phyloP scores from a whole-genome alignment of 1,140 invertebrate species.

The Musca domestica region DNA sequence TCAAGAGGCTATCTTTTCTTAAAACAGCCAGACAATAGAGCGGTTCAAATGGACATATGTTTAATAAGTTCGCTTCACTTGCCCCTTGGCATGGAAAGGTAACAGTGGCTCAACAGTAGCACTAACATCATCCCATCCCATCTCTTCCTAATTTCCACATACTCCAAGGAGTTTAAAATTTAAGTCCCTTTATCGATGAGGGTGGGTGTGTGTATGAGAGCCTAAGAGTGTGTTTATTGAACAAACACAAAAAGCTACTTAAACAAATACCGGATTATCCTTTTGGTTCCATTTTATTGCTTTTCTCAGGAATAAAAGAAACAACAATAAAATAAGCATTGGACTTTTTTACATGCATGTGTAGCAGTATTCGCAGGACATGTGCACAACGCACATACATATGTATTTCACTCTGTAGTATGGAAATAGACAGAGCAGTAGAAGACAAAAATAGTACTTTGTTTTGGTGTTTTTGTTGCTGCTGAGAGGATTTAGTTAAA shows the following conservation, averaged over 20 bases:
- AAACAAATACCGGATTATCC: slow-evolving; percentile 18
- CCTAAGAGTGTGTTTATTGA: slow-evolving; percentile 10
- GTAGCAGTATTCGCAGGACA: background rate
- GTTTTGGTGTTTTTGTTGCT: too few relatives aligned
- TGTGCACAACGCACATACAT: background rate
- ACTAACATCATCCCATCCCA: too few relatives aligned
- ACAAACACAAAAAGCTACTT: slow-evolving; percentile 21
- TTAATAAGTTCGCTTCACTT: background rate
- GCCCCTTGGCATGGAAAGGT: too few relatives aligned
- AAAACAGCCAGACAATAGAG: background rate
- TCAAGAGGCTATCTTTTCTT: too few relatives aligned
- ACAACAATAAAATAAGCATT: background rate
- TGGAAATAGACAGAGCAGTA: background rate
- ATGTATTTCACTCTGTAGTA: too few relatives aligned
- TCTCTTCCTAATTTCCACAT: too few relatives aligned
- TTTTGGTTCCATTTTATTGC: slow-evolving; percentile 15
- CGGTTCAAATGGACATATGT: slow-evolving; percentile 6
- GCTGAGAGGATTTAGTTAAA: slow-evolving; percentile 3
- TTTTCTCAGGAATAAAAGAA: background rate
- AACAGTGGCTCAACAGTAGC: too few relatives aligned
- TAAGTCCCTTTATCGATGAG: background rate
- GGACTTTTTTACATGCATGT: slow-evolving; percentile 1
- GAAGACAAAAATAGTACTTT: background rate
- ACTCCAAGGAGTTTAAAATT: background rate
- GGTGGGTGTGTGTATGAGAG: background rate